Evolutionary conservation across 2,113 vertebrate genomes (phyloP), one percentile per base, ranked within the genome.

Genomic region (Urocolius indicus): DNA sequence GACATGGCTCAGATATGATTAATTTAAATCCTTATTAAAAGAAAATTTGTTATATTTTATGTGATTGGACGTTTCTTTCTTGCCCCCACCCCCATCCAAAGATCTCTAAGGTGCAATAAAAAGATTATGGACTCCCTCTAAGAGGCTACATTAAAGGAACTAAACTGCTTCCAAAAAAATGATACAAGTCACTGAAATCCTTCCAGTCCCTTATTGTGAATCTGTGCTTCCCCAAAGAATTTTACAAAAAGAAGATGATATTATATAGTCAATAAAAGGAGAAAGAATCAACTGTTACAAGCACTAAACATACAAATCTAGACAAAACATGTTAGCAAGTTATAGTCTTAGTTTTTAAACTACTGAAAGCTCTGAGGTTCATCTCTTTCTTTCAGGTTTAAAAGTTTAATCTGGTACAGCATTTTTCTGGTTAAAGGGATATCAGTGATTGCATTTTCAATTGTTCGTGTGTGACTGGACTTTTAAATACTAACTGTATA

Each of bases 71-170:
- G 68, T 93, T n/a, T 5, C 14, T 61, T 79, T 7, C 27, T 32
- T 75, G 26, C 3, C 13, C 0, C 0, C 12, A 51, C 2, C 5
- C 24, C 4, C 6, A 66, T 13, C 14, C 51, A 87, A 73, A 57
- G 36, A 54, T 55, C 13, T 13, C 32, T 67, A 18, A 26, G 24
- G 38, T 55, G 11, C 17, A 71, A 32, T 57, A 67, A 77, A 67
- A 76, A 83, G 9, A 65, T 27, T 23, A 65, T 0, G 5, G n/a
- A 3, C 21, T 94, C 8, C 9, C 26, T 86, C 80, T 69, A 59
- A 67, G 63, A 85, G 26, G 8, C 22, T 49, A 43, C 7, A 24
- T 61, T 66, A 45, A 67, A 76, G 48, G 16, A 80, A 13, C 13
- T 54, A 5, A 15, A 46, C 19, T 16, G 66, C 13, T 51, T 80